phyloP scores from a whole-genome alignment of 2,888 invertebrate species.

The Drosophila antonietae region DNA sequence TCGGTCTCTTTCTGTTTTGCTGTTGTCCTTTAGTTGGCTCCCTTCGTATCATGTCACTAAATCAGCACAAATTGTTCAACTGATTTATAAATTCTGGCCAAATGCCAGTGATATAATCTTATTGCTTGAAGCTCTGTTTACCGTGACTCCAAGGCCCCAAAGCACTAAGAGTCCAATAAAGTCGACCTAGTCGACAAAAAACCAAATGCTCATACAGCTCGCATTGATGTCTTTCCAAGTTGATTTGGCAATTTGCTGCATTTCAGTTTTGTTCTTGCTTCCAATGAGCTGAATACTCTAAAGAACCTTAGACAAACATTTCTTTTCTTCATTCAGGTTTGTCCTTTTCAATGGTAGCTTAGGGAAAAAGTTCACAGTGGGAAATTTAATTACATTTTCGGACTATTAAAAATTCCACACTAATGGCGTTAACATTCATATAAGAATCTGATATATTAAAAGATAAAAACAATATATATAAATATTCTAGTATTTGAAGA shows the following conservation, averaged over 20 bases:
- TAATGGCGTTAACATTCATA: not conserved
- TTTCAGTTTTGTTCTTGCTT: slow-evolving; percentile 11
- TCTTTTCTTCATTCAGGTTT: too few species aligned
- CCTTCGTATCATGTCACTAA: slow-evolving; percentile 73
- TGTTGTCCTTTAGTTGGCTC: slow-evolving; percentile 47
- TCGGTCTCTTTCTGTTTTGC: slow-evolving; percentile 10
- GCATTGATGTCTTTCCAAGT: slow-evolving; percentile 47
- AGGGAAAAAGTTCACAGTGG: not conserved
- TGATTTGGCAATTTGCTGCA: slow-evolving; percentile 34
- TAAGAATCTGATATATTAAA: too few species aligned
- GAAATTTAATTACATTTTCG: not conserved
- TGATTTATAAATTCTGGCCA: slow-evolving; percentile 77
- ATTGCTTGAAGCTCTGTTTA: slow-evolving; percentile 62
- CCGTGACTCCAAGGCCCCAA: slow-evolving; percentile 13
- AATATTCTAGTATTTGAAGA: too few species aligned
- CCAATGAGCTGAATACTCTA: too few species aligned
- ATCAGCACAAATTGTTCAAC: slow-evolving; percentile 78
- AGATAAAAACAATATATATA: too few species aligned
- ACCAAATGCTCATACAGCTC: slow-evolving; percentile 4
- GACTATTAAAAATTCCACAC: not conserved
- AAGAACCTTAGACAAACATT: too few species aligned
- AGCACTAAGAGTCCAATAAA: slow-evolving; percentile 3
- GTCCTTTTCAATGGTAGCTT: not conserved
- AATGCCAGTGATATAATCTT: slow-evolving; percentile 71
- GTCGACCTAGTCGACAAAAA: slow-evolving; percentile 3